These are phyloP conservation scores for Orycteropus afer DNA, from an alignment of 2,113 vertebrate genomes.

Conservation along the genomic window DNA sequence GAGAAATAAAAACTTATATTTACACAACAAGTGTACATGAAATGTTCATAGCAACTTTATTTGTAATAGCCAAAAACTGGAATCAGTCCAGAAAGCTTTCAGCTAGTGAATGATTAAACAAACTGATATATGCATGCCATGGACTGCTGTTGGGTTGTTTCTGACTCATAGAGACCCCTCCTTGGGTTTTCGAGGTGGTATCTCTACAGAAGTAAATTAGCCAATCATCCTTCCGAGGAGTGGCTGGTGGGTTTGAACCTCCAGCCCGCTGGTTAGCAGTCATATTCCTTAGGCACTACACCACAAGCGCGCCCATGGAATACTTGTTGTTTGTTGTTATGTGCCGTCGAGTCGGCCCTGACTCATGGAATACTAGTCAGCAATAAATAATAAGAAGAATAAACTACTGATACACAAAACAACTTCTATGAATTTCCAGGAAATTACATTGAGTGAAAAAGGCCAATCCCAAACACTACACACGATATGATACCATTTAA, in stretches of 20 bases:
- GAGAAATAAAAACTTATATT: slow-evolving; percentile 11
- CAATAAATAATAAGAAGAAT: not conserved
- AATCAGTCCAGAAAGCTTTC: not conserved
- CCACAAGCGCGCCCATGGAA: too few relatives aligned
- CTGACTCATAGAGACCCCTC: too few relatives aligned
- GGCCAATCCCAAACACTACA: not conserved
- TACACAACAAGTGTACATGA: not conserved
- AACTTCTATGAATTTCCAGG: not conserved
- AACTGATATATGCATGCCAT: not conserved
- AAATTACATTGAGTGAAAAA: not conserved
- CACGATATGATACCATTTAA: not conserved
- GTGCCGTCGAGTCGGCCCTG: too few relatives aligned
- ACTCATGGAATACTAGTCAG: not conserved
- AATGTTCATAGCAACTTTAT: slow-evolving; percentile 27
- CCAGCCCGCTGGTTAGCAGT: too few relatives aligned
- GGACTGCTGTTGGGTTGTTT: too few relatives aligned
- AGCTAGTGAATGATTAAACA: not conserved
- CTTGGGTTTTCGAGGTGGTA: too few relatives aligned
- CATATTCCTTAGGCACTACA: too few relatives aligned
- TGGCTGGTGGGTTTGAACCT: too few relatives aligned
- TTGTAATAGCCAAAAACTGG: not conserved
- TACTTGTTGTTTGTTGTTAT: too few relatives aligned
- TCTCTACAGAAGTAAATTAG: too few relatives aligned
- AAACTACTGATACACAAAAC: not conserved
- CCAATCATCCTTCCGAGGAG: too few relatives aligned